Evolutionary conservation across 1,140 invertebrate species (phyloP).

Genomic region (Tetraneura akinire): DNA sequence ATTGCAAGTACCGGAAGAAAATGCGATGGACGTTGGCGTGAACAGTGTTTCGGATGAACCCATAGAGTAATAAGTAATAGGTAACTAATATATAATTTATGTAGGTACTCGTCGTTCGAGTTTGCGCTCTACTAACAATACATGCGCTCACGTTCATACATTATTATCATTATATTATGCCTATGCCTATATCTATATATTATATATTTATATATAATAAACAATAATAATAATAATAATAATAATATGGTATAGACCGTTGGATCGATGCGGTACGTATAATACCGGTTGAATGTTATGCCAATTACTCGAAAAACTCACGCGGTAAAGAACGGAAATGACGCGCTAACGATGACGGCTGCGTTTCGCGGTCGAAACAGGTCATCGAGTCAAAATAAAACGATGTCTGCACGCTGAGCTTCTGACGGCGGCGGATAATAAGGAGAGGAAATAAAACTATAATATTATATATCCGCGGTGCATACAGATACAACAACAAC

Average conservation of each 20-base stretch:
- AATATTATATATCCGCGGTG: not conserved
- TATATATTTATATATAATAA: not conserved
- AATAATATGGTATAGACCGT: not conserved
- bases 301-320: not conserved
- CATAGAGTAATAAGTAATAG: not conserved
- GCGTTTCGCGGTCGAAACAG: not conserved
- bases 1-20: too few relatives aligned
- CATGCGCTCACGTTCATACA: not conserved
- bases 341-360: not conserved
- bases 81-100: too few relatives aligned
- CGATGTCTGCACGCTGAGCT: not conserved
- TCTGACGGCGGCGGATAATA: not conserved
- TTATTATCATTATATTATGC: too few relatives aligned
- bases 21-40: too few relatives aligned
- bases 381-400: not conserved
- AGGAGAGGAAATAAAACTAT: constrained; percentile 2
- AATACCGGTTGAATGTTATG: not conserved
- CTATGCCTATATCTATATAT: not conserved
- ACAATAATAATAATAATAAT: not conserved
- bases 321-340: not conserved
- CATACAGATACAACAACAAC: too few relatives aligned
- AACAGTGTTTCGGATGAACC: not conserved
- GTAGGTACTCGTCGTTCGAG: not conserved
- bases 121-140: constrained; percentile 19
- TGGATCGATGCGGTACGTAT: not conserved